Percentiles rank a stretch among this genome's conserved stretches.
Evolutionary conservation across 2,888 invertebrate genomes (phyloP).

Genomic region (Parnassius glacialis): DNA sequence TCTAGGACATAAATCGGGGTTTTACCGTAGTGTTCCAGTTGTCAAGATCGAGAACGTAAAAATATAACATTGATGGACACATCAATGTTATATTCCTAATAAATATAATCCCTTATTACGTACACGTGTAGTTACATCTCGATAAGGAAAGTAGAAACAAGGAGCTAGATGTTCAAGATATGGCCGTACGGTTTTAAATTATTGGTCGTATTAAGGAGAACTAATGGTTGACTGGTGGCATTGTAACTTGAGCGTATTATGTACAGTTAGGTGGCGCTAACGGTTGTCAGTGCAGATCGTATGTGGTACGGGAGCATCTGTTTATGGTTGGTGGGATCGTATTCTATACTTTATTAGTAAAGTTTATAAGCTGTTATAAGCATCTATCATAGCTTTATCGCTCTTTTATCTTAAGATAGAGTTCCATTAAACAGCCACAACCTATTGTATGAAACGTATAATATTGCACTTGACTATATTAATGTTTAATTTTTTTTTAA

Average conservation of each 20-base stretch:
- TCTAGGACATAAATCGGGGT: background rate
- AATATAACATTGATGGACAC: slow-evolving; percentile 24
- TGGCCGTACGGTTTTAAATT: slow-evolving; percentile 27
- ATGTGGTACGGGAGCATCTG: slow-evolving; percentile 31
- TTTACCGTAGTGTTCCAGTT: background rate
- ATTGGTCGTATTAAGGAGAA: slow-evolving; percentile 31
- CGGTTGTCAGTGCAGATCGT: slow-evolving; percentile 40
- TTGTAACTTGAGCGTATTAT: slow-evolving; percentile 48
- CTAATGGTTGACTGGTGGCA: slow-evolving; percentile 38
- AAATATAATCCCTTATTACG: slow-evolving; percentile 23
- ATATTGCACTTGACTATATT: no score
- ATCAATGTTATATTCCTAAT: no score
- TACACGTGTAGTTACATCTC: slow-evolving; percentile 29
- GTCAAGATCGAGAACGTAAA: slow-evolving; percentile 9
- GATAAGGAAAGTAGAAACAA: slow-evolving; percentile 32
- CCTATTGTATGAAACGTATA: no score
- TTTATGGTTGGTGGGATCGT: slow-evolving; percentile 11
- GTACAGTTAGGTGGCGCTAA: slow-evolving; percentile 59
- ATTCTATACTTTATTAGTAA: slow-evolving; percentile 1
- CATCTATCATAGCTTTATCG: no score
- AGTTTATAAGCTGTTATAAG: background rate
- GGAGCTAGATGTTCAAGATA: slow-evolving; percentile 31
- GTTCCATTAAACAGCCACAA: no score
- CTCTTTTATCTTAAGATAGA: no score
- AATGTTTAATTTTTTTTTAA: no score